Evolutionary conservation across 1,140 invertebrate species (phyloP), one percentile per base, ranked within the genome.

Genomic region (Solenopsis fugax): DNA sequence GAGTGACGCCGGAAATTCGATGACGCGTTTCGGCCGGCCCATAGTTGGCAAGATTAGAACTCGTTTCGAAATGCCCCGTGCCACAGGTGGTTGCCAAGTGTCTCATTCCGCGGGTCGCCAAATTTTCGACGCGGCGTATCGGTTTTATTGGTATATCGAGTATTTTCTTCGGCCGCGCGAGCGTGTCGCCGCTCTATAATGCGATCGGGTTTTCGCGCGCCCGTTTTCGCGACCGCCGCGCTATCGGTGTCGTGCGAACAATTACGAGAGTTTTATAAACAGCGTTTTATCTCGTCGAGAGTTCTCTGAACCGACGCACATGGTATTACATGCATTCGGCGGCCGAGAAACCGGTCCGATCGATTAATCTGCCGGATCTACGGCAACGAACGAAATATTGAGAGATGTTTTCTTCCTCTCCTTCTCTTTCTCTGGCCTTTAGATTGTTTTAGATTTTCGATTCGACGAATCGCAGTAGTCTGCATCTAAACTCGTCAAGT

Each of bases 1-100:
- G 67, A 73, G 67, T 73, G 80, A 84, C 58, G 69, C 67, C 77
- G 88, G 85, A 90, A 90, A 90, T 90, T 90, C 88, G 88, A 90
- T 90, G 89, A 90, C 81, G 76, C 89, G 89, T 88, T 90, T 65
- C 85, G 86, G 64, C 78, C 89, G 81, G 87, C 81, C 72, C 80
- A 80, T 90, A 87, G 88, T 85, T 88, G 89, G 89, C 89, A 90
- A 90, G 89, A 85, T 88, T 90, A 89, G 89, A 88, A 90, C 89
- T 90, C 86, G 88, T 86, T 89, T 90, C 87, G 89, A 90, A 90
- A 90, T 87, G 89, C 86, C 65, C 65, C 87, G 80, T 71, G 89
- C 89, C 89, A 90, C 89, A 90, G 89, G 89, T 90, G 89, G 89
- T 90, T 90, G 89, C 89, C 62, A 90, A 90, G 86, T 90, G 89